Conservation (phyloP, 2,797 vertebrate species). For the Diceros bicornis region DNA sequence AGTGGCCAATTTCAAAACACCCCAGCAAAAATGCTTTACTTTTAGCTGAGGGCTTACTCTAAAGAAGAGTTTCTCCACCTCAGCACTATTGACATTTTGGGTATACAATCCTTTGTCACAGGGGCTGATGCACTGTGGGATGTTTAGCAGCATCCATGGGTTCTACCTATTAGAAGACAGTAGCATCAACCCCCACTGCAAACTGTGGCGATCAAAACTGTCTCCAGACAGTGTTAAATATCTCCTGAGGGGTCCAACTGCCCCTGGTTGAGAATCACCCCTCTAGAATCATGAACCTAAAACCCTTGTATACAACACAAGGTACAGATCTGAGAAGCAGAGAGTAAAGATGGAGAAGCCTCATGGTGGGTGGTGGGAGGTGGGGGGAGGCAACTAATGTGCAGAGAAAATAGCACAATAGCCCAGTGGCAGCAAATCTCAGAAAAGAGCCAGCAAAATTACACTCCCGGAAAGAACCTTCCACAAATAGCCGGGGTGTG, state of each 20-base stretch:
- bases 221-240: background rate
- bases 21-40: background rate
- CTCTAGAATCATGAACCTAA: background rate
- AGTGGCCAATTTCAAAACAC: background rate
- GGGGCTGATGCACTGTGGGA: background rate
- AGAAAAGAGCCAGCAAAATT: background rate
- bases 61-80: background rate
- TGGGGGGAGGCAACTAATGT: background rate
- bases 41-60: background rate
- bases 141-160: background rate
- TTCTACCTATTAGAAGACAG: background rate
- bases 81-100: background rate
- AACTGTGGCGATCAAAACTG: background rate
- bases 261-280: background rate
- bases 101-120: background rate
- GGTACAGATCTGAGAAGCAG: background rate
- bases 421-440: background rate
- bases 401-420: background rate
- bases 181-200: background rate
- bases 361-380: background rate
- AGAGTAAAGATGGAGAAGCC: background rate
- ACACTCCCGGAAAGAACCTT: background rate
- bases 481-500: background rate
- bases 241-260: background rate
- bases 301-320: background rate